phyloP scores from a whole-genome alignment of 2,113 vertebrate genomes.

The Chlorocebus sabaeus region DNA sequence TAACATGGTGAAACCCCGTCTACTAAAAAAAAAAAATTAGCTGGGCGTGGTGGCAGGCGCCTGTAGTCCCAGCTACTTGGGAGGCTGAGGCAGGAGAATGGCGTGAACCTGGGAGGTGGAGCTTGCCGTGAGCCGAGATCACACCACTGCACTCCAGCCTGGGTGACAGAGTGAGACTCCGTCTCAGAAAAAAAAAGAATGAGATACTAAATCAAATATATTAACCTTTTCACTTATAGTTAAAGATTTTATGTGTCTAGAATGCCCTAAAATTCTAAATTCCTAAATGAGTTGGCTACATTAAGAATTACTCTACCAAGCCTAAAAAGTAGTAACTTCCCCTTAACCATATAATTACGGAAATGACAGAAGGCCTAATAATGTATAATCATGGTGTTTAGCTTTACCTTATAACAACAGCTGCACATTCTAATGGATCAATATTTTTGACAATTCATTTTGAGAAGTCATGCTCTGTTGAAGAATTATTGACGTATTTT shows the following conservation, averaged over 20 bases:
- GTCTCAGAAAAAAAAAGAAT: background rate
- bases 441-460: slow-evolving; percentile 62
- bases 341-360: slow-evolving; percentile 49
- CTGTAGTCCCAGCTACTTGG: too few relatives aligned
- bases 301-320: slow-evolving; percentile 10
- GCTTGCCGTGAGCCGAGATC: too few relatives aligned
- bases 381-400: background rate
- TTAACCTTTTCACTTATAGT: slow-evolving; percentile 62
- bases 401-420: slow-evolving; percentile 46
- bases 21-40: too few relatives aligned
- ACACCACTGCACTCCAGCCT: too few relatives aligned
- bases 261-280: background rate
- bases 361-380: slow-evolving; percentile 49
- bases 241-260: slow-evolving; percentile 12
- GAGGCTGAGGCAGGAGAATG: too few relatives aligned
- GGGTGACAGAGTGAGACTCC: too few relatives aligned
- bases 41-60: fast-evolving
- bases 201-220: slow-evolving; percentile 46
- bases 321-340: slow-evolving; percentile 46
- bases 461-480: slow-evolving; percentile 30
- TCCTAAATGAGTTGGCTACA: slow-evolving; percentile 56
- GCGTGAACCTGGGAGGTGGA: too few relatives aligned
- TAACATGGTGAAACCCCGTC: too few relatives aligned
- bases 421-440: slow-evolving; percentile 41
- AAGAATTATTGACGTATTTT: slow-evolving; percentile 64